These are phyloP conservation scores for Perognathus longimembris DNA, from an alignment of 2,113 vertebrate species.

Conservation along the genomic window DNA sequence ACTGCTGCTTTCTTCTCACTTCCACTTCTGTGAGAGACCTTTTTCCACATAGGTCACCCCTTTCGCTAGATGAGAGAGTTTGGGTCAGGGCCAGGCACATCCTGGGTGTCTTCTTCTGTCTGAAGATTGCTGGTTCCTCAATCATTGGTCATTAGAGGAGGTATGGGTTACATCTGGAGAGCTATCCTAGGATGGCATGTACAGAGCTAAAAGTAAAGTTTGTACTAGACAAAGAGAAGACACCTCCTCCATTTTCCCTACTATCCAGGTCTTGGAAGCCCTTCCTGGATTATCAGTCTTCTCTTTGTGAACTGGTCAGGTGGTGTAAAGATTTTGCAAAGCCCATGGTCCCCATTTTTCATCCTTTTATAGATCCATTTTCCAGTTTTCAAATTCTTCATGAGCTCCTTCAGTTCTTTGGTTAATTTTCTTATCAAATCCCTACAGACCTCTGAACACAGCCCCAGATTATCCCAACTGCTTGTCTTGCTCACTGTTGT, in stretches of 20 bases:
- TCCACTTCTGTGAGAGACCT: background rate
- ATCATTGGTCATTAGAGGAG: background rate
- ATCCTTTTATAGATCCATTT: background rate
- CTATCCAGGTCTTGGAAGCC: background rate
- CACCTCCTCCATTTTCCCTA: background rate
- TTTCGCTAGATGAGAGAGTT: background rate
- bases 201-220: background rate
- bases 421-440: background rate
- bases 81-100: background rate
- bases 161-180: background rate
- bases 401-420: background rate
- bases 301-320: background rate
- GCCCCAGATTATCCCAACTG: background rate
- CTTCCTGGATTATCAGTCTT: background rate
- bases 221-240: background rate
- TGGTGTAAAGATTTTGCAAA: background rate
- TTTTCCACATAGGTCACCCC: rapidly evolving
- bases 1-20: too few species aligned
- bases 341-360: background rate
- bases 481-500: background rate
- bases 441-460: background rate
- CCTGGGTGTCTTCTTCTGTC: background rate
- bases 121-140: background rate
- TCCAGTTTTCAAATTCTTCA: background rate
- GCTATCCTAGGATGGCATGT: background rate